Base-by-base conservation (phyloP, 2,888 invertebrate genomes). In the Eurois occulta region DNA sequence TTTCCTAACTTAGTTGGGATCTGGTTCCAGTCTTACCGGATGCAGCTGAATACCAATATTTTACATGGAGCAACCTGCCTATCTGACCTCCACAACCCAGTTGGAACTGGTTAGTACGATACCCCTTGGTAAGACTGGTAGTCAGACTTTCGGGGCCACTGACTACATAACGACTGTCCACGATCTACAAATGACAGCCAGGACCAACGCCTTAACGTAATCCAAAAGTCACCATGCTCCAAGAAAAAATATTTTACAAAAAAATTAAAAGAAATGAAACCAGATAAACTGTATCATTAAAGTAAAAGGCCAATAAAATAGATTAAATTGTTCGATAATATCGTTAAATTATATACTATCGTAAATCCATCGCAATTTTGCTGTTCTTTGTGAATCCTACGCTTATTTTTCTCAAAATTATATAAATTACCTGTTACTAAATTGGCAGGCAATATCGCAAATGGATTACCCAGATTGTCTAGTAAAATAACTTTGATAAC, bases 271-370 rank as follows among this genome's bases (percentile, higher is more conserved):
- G 16, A 72, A 75, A 72, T 38, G 1, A 35, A 69, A 35, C n/a
- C 24, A 13, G 0, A 35, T 60, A 71, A 76, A 66, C 60, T 67
- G n/a, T 62, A 75, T 70, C 32, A 78, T 85, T 43, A 65, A 41
- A 65, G 60, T 85, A 48, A 73, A 62, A 55, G 60, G 58, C 65
- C 52, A 75, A 75, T 85, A 76, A 85, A 78, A 85, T 75, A 46
- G 70, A 84, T 82, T 75, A 78, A 73, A 80, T 70, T 46, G 65
- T 75, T 74, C 70, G 28, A 55, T 84, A 72, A 82, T 85, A 74
- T 62, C 48, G 58, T 74, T 35, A 84, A 84, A 79, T 84, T 85
- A 79, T 75, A 86, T 48, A 78, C 46, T n/a, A 66, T 55, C 43
- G n/a, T 41, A 41, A 65, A 43, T 52, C 18, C 32, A 43, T 28